A percentile compares a stretch with the other conserved stretches of the same genome.
Evolutionary conservation across 2,888 invertebrate genomes (phyloP).

Genomic region (Fragum sueziense): DNA sequence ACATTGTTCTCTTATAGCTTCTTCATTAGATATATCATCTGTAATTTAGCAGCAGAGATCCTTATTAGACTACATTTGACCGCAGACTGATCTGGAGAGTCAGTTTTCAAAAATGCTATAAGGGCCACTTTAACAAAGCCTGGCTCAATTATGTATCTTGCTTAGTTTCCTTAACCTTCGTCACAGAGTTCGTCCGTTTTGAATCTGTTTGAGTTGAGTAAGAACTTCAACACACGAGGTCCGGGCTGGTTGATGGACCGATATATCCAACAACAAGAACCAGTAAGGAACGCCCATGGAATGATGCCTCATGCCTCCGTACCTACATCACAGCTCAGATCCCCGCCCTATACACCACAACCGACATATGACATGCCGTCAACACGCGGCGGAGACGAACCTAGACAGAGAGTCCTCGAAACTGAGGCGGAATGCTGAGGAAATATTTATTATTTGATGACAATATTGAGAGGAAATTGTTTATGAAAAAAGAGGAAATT

Average conservation of each 20-base stretch:
- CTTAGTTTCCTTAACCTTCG: conserved; percentile 54
- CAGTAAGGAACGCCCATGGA: conserved; percentile 62
- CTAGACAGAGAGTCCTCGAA: conserved; percentile 36
- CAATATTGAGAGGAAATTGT: no score
- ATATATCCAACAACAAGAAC: conserved; percentile 76
- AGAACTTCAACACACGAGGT: conserved; percentile 75
- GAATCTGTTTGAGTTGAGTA: conserved; percentile 81
- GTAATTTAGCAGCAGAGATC: no score
- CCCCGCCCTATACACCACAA: conserved; percentile 58
- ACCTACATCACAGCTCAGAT: conserved; percentile 61
- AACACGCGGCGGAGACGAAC: conserved; percentile 29
- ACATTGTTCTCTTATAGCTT: no score
- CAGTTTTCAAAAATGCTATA: no score
- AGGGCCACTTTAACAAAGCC: no score
- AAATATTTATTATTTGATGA: background rate
- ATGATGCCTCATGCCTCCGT: conserved; percentile 66
- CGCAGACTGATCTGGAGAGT: no score
- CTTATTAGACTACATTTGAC: no score
- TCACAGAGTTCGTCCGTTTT: conserved; percentile 79
- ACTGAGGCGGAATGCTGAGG: conserved; percentile 51
- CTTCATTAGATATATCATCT: no score
- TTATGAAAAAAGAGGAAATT: no score
- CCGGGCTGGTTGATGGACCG: conserved; percentile 77
- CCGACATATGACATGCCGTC: conserved; percentile 54
- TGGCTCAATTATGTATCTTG: no score